These are phyloP conservation scores for Naso thynnoides DNA, from an alignment of 2,797 vertebrate species.

Conservation along the genomic window DNA sequence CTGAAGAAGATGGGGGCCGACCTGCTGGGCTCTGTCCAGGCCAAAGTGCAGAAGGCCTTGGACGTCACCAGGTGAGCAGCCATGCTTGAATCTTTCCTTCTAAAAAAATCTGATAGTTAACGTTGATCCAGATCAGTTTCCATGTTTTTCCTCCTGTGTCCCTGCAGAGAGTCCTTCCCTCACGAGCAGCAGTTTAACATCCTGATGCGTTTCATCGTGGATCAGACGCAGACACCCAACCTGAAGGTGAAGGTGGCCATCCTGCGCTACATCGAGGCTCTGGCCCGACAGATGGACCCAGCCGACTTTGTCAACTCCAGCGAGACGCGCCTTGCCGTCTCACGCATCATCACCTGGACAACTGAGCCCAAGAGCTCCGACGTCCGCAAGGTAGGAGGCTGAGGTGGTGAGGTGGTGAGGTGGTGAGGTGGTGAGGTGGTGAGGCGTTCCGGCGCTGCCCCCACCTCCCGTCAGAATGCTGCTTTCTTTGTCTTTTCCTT, in stretches of 20 bases:
- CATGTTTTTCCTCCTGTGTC: not conserved
- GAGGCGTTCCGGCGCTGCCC: not conserved
- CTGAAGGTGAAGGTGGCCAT: slow-evolving; percentile 97
- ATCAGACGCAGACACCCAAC: slow-evolving; percentile 97
- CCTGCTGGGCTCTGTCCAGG: slow-evolving; percentile 94
- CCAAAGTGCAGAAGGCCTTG: slow-evolving; percentile 93
- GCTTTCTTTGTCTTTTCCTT: not conserved
- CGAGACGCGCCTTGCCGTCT: slow-evolving; percentile 95
- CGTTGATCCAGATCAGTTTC: no score
- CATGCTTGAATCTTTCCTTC: not conserved
- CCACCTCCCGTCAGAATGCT: not conserved
- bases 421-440: not conserved
- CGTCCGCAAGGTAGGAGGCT: slow-evolving; percentile 90
- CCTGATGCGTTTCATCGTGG: slow-evolving; percentile 97
- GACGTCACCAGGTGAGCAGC: slow-evolving; percentile 90
- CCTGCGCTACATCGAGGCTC: slow-evolving; percentile 93
- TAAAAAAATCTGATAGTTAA: no score
- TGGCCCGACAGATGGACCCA: slow-evolving; percentile 95
- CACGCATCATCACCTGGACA: slow-evolving; percentile 98
- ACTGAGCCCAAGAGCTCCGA: slow-evolving; percentile 98
- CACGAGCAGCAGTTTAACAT: slow-evolving; percentile 98
- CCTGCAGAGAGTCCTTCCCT: slow-evolving; percentile 92
- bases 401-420: not conserved
- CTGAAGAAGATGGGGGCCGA: slow-evolving; percentile 98
- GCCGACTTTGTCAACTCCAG: slow-evolving; percentile 96